These are phyloP conservation scores for Knipowitschia caucasica DNA, from an alignment of 2,797 vertebrate species.

Conservation along the genomic window DNA sequence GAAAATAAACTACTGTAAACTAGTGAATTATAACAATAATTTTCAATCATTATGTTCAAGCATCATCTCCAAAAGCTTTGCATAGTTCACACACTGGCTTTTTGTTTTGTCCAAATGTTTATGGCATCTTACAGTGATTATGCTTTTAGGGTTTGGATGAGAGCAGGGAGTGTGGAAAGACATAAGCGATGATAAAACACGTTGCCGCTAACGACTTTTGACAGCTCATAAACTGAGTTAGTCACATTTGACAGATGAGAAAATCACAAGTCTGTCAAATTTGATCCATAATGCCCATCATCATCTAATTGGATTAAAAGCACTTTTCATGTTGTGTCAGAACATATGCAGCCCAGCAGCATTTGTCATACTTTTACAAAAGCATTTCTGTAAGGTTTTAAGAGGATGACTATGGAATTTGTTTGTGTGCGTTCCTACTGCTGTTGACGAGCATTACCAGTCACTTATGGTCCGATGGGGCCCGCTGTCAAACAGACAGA, in stretches of 20 bases:
- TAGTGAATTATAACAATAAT: neutral
- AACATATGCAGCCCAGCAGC: slow-evolving; percentile 32
- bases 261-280: slow-evolving; percentile 65
- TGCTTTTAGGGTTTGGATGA: slow-evolving; percentile 36
- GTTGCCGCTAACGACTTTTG: slow-evolving; percentile 50
- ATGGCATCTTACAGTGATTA: slow-evolving; percentile 34
- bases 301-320: slow-evolving; percentile 61
- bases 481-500: slow-evolving; percentile 49
- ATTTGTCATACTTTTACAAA: slow-evolving; percentile 49
- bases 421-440: slow-evolving; percentile 24
- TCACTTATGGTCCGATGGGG: slow-evolving; percentile 43
- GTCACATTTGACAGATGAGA: slow-evolving; percentile 53
- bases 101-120: slow-evolving; percentile 35
- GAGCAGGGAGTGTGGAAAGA: slow-evolving; percentile 41
- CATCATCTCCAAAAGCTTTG: slow-evolving; percentile 2
- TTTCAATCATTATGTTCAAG: slow-evolving; percentile 16
- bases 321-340: slow-evolving; percentile 36
- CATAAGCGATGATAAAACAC: slow-evolving; percentile 51
- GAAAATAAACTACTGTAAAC: neutral
- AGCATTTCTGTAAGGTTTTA: slow-evolving; percentile 37
- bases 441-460: slow-evolving; percentile 49
- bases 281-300: slow-evolving; percentile 53
- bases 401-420: slow-evolving; percentile 35
- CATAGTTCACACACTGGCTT: slow-evolving; percentile 16
- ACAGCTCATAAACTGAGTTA: slow-evolving; percentile 64